phyloP scores from a whole-genome alignment of 2,113 vertebrate species.

The Corythornis madagascariensis region DNA sequence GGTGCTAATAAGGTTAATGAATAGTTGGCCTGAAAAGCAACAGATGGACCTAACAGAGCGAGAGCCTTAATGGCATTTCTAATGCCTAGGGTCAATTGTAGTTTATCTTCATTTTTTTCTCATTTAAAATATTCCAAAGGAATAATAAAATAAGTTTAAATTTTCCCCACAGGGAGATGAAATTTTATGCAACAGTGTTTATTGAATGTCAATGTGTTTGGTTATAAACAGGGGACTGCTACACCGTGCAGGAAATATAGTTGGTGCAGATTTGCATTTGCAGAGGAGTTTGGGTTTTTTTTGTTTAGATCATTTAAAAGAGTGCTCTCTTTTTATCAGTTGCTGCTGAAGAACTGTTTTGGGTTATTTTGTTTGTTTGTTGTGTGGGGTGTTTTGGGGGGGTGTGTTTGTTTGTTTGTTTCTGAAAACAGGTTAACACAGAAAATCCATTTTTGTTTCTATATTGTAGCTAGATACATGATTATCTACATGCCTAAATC shows the following conservation, averaged over 20 bases:
- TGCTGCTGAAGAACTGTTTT: neutral
- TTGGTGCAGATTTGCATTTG: conserved; percentile 25
- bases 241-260: neutral
- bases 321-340: neutral
- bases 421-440: neutral
- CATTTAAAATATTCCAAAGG: conserved; percentile 74
- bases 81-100: conserved; percentile 75
- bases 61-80: conserved; percentile 72
- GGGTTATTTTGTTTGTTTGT: neutral
- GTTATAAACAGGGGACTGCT: conserved; percentile 50
- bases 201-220: conserved; percentile 72
- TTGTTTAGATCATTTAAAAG: conserved; percentile 8
- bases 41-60: conserved; percentile 71
- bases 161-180: conserved; percentile 71
- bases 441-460: neutral
- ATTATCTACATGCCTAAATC: neutral
- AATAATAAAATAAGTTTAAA: conserved; percentile 74
- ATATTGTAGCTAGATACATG: neutral
- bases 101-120: conserved; percentile 77
- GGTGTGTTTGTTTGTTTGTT: neutral
- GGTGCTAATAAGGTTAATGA: conserved; percentile 80
- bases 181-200: conserved; percentile 72
- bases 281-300: conserved; percentile 39
- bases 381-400: too few relatives aligned
- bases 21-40: conserved; percentile 76